phyloP scores from a whole-genome alignment of 2,113 vertebrate genomes.

The Rhegmatorhina hoffmannsi region DNA sequence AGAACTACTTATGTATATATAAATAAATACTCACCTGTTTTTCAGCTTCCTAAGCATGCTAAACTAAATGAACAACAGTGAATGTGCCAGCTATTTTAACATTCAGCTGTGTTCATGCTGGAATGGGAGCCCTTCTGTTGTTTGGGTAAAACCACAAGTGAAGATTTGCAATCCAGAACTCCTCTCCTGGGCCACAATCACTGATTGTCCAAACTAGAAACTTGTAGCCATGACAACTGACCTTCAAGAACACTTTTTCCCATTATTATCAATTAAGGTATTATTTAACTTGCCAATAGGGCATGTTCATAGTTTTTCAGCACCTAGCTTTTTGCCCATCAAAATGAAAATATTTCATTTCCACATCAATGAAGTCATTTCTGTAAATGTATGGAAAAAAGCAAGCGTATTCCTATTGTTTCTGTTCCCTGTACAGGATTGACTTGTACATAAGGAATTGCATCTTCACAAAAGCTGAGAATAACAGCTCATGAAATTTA shows the following conservation, averaged over 20 bases:
- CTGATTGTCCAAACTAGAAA: not conserved
- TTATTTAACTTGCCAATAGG: not conserved
- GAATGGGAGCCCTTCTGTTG: not conserved
- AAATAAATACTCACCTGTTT: not conserved
- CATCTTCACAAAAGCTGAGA: not conserved
- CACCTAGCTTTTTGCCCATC: not conserved
- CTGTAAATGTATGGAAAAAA: not conserved
- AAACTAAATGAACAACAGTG: not conserved
- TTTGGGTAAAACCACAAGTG: not conserved
- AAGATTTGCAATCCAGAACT: not conserved
- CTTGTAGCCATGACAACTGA: not conserved
- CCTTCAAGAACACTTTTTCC: not conserved
- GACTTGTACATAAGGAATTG: not conserved
- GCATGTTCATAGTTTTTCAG: not conserved
- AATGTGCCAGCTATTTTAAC: not conserved
- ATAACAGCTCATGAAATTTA: not conserved
- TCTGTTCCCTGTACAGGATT: not conserved
- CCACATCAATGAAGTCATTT: not conserved
- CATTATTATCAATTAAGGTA: not conserved
- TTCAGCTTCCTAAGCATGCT: not conserved
- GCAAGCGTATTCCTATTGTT: accelerated
- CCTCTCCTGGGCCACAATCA: not conserved
- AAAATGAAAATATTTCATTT: not conserved
- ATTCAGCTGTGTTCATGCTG: accelerated
- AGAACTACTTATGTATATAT: accelerated